A percentile compares a stretch with the other conserved stretches of the same genome.
phyloP scores from a whole-genome alignment of 2,888 invertebrate species.

The Cerceris ruficornis region DNA sequence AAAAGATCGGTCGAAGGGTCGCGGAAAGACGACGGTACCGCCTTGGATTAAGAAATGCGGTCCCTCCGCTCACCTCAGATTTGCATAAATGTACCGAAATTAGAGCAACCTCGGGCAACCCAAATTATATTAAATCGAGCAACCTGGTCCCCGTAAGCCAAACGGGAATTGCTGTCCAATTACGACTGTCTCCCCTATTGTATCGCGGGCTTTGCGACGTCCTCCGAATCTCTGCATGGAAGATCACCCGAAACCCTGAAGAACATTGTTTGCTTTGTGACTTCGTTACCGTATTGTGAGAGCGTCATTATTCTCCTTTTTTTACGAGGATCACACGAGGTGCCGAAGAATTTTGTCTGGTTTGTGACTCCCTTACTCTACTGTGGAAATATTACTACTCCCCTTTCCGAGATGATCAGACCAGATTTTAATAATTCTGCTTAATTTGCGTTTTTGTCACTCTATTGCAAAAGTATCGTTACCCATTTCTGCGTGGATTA shows the following conservation, averaged over 20 bases:
- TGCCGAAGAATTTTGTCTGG: no score
- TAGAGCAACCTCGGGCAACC: conserved; percentile 53
- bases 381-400: no score
- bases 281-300: no score
- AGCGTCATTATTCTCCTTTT: no score
- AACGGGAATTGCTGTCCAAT: conserved; percentile 58
- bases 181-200: conserved; percentile 50
- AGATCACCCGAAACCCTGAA: neutral
- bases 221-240: conserved; percentile 1
- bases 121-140: conserved; percentile 64
- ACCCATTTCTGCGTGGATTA: no score
- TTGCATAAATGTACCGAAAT: conserved; percentile 63
- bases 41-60: conserved; percentile 39
- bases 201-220: conserved; percentile 32
- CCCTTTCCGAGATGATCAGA: no score
- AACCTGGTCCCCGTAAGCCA: conserved; percentile 37
- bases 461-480: no score
- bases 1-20: conserved; percentile 3
- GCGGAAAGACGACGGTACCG: conserved; percentile 13
- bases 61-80: conserved; percentile 30
- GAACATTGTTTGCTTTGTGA: no score
- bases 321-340: no score
- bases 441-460: no score
- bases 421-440: no score
- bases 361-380: no score